Evolutionary conservation across 2,888 invertebrate species (phyloP).

Genomic region (Gortyna flavago): DNA sequence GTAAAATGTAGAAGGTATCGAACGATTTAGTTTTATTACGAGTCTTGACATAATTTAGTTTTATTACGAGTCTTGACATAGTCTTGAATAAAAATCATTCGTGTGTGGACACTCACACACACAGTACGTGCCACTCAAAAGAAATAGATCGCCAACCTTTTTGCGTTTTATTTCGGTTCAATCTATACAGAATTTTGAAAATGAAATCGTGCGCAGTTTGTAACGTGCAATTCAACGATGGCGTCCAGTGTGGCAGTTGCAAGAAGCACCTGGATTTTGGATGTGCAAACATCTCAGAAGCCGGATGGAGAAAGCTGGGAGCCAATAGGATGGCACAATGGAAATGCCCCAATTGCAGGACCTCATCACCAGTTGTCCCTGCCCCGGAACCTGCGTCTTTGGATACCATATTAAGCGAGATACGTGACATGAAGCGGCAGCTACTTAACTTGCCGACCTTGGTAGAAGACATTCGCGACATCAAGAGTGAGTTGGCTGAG

Average conservation of each 20-base stretch:
- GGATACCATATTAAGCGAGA: background rate
- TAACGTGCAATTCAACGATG: background rate
- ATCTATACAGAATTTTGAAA: background rate
- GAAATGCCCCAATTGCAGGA: background rate
- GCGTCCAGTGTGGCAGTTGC: background rate
- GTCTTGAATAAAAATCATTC: no score
- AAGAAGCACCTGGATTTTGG: background rate
- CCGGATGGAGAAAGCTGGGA: background rate
- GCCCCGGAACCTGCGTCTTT: background rate
- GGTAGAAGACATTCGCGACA: background rate
- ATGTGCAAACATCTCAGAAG: background rate
- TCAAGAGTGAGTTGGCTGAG: no score
- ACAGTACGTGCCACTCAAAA: background rate
- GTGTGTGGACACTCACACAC: background rate
- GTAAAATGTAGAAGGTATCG: slow-evolving; percentile 10
- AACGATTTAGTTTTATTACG: slow-evolving; percentile 12
- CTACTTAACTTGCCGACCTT: no score
- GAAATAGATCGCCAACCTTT: slow-evolving; percentile 1
- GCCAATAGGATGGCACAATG: background rate
- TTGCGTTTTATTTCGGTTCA: background rate
- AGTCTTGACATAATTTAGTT: slow-evolving; percentile 17
- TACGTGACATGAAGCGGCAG: background rate
- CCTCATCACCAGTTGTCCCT: background rate
- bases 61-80: no score
- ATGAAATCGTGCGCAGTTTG: background rate